A percentile compares a stretch with the other conserved stretches of the same genome.
phyloP scores from a whole-genome alignment of 2,888 invertebrate genomes.

The Atherix ibis region DNA sequence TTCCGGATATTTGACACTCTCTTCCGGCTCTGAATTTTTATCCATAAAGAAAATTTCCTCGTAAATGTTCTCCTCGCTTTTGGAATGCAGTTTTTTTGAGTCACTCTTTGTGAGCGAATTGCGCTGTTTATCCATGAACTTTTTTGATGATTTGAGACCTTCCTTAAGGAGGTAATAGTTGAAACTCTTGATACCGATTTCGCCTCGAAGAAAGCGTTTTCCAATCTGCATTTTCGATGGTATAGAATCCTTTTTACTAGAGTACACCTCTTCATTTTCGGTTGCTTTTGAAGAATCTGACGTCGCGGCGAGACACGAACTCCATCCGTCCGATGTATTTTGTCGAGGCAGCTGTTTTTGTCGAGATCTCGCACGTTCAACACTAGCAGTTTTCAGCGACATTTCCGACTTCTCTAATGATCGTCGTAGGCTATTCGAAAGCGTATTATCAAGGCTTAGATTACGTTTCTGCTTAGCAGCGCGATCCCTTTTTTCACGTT shows the following conservation, averaged over 20 bases:
- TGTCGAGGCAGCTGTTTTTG: slow-evolving; percentile 13
- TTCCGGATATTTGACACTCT: slow-evolving; percentile 20
- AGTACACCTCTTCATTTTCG: slow-evolving; percentile 14
- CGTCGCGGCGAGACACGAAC: slow-evolving; percentile 10
- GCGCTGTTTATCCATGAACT: slow-evolving; percentile 25
- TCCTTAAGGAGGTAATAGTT: slow-evolving; percentile 33
- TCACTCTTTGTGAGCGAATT: slow-evolving; percentile 12
- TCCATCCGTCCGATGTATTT: slow-evolving; percentile 13
- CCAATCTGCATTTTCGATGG: slow-evolving; percentile 27
- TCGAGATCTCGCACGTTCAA: slow-evolving; percentile 8
- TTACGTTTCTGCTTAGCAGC: slow-evolving; percentile 26
- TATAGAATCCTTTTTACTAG: slow-evolving; percentile 14
- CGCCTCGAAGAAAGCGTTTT: slow-evolving; percentile 28
- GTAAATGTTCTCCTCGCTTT: slow-evolving; percentile 32
- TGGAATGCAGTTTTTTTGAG: slow-evolving; percentile 19
- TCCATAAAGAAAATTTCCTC: slow-evolving; percentile 32
- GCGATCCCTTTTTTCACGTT: slow-evolving; percentile 20
- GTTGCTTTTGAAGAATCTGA: slow-evolving; percentile 12
- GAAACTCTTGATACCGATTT: slow-evolving; percentile 33
- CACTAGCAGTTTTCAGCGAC: slow-evolving; percentile 10
- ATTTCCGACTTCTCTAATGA: slow-evolving; percentile 12
- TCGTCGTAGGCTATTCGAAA: slow-evolving; percentile 9
- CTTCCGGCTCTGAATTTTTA: slow-evolving; percentile 17
- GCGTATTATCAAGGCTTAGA: slow-evolving; percentile 22
- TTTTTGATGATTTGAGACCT: slow-evolving; percentile 29